Base-by-base conservation (phyloP, 2,797 vertebrate species). In the Poecilia wingei region DNA sequence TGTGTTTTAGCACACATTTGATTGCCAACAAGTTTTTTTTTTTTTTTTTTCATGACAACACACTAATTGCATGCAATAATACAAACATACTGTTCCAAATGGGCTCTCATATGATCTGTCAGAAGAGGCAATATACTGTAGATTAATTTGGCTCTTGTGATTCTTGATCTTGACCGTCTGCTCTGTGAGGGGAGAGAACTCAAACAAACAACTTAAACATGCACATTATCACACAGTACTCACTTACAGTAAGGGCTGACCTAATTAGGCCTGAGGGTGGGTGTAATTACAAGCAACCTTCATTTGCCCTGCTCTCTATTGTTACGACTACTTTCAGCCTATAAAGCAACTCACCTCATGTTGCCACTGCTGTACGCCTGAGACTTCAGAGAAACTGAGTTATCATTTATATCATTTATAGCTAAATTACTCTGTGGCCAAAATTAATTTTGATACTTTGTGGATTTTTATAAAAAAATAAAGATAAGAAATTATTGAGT, bases 201-300 rank as follows among this genome's bases (percentile, higher is more conserved):
- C 59, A 8, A 18, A 36, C 59, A 64, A 64, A 64, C 31, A 36
- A 36, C 16, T 33, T 64, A 64, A 36, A 36, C 59, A 36, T 64
- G 59, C 59, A 36, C 59, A 36, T 36, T 18, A 64, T 64, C 59
- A 36, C 31, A 64, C 59, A 20, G 31, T 64, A 9, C 59, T 64
- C 31, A 36, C 31, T 64, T 64, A 36, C 31, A 18, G 59, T 64
- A 64, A 64, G 59, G 31, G 59, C 51, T 64, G 33, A 64, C 59
- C 59, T 36, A 64, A 64, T 64, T 64, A 36, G 14, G 7, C 59
- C 7, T 20, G 31, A 36, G 31, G 59, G 31, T 20, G 33, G 31
- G 16, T 20, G 61, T 64, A 64, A 64, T 64, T 64, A 64, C 61
- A 20, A 36, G 61, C 61, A 64, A 64, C 61, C 33, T 64, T 64